These are phyloP conservation scores for Unio pictorum DNA, from an alignment of 2,888 invertebrate species.

Conservation along the genomic window DNA sequence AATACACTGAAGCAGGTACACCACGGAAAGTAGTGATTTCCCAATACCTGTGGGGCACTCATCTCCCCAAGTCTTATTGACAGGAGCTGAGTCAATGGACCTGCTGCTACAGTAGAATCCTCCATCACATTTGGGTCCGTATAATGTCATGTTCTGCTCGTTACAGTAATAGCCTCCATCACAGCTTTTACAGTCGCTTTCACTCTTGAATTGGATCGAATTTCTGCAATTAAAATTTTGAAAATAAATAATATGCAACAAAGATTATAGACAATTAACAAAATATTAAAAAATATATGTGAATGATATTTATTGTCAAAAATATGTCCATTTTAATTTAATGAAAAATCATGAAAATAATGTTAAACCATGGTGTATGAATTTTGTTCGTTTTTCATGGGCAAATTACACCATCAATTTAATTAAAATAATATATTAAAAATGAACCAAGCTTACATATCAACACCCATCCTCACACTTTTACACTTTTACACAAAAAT, in stretches of 20 bases:
- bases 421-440: too few relatives aligned
- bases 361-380: too few relatives aligned
- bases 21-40: too few relatives aligned
- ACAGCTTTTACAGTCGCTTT: constrained; percentile 51
- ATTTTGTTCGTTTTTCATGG: too few relatives aligned
- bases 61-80: constrained; percentile 61
- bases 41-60: constrained; percentile 63
- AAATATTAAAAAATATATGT: background rate
- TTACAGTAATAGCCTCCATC: constrained; percentile 62
- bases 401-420: too few relatives aligned
- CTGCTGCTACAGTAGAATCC: constrained; percentile 63
- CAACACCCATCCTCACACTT: too few relatives aligned
- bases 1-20: too few relatives aligned
- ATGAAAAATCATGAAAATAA: too few relatives aligned
- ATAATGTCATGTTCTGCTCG: constrained; percentile 57
- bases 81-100: constrained; percentile 57
- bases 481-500: too few relatives aligned
- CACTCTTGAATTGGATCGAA: constrained; percentile 29
- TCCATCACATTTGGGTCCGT: constrained; percentile 51
- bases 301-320: background rate
- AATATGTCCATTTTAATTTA: too few relatives aligned
- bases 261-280: background rate
- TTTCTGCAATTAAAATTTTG: constrained; percentile 24
- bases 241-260: background rate
- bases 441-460: too few relatives aligned